These are phyloP conservation scores for Dendrolimus punctatus DNA, from an alignment of 1,140 invertebrate species.

Conservation along the genomic window DNA sequence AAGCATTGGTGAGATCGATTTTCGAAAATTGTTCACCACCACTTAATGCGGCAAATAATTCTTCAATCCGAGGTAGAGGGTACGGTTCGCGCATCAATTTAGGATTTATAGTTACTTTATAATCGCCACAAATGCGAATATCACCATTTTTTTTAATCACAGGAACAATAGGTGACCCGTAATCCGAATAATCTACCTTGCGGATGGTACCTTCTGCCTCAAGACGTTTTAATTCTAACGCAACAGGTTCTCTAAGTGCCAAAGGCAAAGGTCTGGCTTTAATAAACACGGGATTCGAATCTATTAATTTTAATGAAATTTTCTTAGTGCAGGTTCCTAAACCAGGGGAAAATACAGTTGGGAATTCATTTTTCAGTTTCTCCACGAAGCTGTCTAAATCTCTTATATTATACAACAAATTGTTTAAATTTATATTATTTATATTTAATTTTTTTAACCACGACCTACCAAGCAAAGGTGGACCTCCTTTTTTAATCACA, in stretches of 20 bases:
- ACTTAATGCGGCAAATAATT: background rate
- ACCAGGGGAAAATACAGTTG: background rate
- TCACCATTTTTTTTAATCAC: background rate
- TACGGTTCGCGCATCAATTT: background rate
- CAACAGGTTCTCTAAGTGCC: background rate
- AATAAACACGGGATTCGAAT: background rate
- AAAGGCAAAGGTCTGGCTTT: background rate
- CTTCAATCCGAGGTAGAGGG: background rate
- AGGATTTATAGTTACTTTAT: conserved; percentile 1
- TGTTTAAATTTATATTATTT: background rate
- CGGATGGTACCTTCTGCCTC: conserved; percentile 1
- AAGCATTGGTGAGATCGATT: conserved; percentile 1
- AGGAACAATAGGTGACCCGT: background rate
- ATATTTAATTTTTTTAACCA: background rate
- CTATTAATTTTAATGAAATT: background rate
- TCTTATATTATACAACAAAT: background rate
- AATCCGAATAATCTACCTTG: background rate
- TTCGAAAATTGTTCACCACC: background rate
- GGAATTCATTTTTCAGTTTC: background rate
- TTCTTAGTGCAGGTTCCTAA: background rate
- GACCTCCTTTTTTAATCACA: background rate
- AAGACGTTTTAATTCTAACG: conserved; percentile 1
- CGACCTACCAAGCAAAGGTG: background rate
- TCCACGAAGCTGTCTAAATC: background rate
- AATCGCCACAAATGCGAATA: background rate